Evolutionary conservation across 2,797 vertebrate genomes (phyloP).

Genomic region (Tragopan temminckii): DNA sequence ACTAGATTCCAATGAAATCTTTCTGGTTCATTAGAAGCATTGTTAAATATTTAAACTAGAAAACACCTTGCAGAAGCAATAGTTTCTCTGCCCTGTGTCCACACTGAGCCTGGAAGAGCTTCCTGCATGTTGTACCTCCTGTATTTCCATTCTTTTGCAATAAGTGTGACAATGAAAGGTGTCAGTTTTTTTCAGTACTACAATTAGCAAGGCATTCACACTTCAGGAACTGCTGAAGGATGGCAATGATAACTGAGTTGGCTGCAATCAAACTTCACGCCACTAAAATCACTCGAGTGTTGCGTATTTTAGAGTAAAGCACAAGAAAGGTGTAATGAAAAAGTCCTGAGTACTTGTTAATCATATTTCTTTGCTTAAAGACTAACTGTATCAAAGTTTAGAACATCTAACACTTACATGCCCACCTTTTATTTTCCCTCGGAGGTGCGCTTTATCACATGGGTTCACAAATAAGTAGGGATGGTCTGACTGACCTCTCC

Average conservation of each 20-base stretch:
- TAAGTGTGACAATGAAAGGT: not conserved
- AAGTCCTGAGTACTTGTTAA: not conserved
- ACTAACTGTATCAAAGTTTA: not conserved
- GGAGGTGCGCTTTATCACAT: not conserved
- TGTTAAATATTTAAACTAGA: conserved; percentile 31
- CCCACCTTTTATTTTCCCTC: not conserved
- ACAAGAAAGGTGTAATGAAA: not conserved
- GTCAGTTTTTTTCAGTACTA: not conserved
- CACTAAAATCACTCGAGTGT: not conserved
- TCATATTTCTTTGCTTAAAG: not conserved
- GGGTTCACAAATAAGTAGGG: not conserved
- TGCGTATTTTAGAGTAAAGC: not conserved
- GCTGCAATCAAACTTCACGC: not conserved
- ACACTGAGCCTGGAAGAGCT: not conserved
- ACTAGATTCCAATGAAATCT: not conserved
- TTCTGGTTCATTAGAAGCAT: conserved; percentile 21
- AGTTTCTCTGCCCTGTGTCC: not conserved
- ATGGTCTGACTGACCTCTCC: conserved; percentile 42
- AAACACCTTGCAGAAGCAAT: no score
- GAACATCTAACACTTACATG: not conserved
- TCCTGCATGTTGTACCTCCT: not conserved
- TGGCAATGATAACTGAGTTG: not conserved
- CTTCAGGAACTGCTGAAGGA: not conserved
- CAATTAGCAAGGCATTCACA: not conserved
- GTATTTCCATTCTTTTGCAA: not conserved